These are phyloP conservation scores for Stenotaenia linearis DNA, from an alignment of 2,888 invertebrate species.

Conservation along the genomic window DNA sequence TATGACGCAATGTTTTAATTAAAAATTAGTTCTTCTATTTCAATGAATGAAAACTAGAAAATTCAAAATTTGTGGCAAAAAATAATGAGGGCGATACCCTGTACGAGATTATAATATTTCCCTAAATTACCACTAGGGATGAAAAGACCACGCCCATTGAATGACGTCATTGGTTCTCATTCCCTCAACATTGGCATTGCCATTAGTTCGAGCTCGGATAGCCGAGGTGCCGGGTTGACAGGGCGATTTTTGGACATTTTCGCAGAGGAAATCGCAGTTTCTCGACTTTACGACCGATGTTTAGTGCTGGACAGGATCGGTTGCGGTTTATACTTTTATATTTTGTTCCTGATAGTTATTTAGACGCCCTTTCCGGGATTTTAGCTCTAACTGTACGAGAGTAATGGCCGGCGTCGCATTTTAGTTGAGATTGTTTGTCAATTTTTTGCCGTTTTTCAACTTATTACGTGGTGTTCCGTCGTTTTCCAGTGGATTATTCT, in stretches of 20 bases:
- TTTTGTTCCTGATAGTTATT: background rate
- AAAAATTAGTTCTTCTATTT: background rate
- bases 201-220: conserved; percentile 13
- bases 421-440: conserved; percentile 7
- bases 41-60: background rate
- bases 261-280: background rate
- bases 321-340: conserved; percentile 6
- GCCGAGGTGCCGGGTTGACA: conserved; percentile 24
- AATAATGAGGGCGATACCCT: background rate
- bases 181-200: background rate
- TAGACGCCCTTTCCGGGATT: background rate
- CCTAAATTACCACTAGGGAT: background rate
- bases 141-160: background rate
- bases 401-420: conserved; percentile 18
- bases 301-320: conserved; percentile 16
- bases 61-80: background rate
- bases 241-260: conserved; percentile 6
- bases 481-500: background rate
- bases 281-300: background rate
- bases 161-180: background rate
- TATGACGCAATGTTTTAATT: no score
- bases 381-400: background rate
- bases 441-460: background rate
- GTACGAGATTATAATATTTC: background rate
- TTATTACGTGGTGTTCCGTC: background rate